A percentile compares a stretch with the other conserved stretches of the same genome.
These are phyloP conservation scores for Anorthoa munda DNA, from an alignment of 2,888 invertebrate species.

Conservation along the genomic window DNA sequence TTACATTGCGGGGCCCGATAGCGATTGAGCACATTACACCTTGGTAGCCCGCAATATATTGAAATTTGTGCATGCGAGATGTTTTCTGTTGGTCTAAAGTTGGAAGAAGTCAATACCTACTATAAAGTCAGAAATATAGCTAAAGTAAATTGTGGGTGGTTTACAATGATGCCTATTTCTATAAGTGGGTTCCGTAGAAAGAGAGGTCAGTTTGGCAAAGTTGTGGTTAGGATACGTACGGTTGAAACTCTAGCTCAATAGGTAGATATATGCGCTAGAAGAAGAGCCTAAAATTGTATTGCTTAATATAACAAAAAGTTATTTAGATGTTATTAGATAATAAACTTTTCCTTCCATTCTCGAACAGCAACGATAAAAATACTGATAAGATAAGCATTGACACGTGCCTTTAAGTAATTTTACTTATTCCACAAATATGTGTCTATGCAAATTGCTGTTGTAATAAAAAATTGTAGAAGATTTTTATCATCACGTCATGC, in stretches of 20 bases:
- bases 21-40: too few species aligned
- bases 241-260: too few species aligned
- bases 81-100: too few species aligned
- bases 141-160: background rate
- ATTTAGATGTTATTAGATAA: background rate
- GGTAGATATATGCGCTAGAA: too few species aligned
- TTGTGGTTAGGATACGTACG: too few species aligned
- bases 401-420: background rate
- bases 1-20: too few species aligned
- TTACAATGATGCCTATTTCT: too few species aligned
- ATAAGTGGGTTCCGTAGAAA: too few species aligned
- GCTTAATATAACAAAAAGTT: background rate
- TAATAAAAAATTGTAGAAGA: constrained; percentile 10
- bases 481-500: constrained; percentile 24
- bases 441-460: constrained; percentile 24
- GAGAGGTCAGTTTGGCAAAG: too few species aligned
- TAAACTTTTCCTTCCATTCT: constrained; percentile 15
- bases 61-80: too few species aligned
- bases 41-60: too few species aligned
- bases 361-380: constrained; percentile 1
- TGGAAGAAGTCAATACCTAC: background rate
- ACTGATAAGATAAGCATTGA: constrained; percentile 23
- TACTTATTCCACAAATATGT: constrained; percentile 2
- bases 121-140: background rate
- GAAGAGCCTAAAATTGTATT: background rate